phyloP scores from a whole-genome alignment of 2,888 invertebrate genomes.

The Sarcophaga variegata region DNA sequence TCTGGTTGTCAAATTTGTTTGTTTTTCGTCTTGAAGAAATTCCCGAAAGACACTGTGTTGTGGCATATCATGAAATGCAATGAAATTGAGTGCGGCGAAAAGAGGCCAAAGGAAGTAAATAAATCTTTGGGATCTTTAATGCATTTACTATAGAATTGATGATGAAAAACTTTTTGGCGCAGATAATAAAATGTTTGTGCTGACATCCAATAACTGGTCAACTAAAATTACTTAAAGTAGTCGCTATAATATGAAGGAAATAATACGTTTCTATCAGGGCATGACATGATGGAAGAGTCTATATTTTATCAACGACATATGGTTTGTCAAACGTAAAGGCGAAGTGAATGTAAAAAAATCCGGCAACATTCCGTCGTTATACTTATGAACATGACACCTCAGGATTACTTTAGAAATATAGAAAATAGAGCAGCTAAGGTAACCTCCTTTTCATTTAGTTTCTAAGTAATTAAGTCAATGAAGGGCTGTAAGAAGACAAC shows the following conservation, averaged over 20 bases:
- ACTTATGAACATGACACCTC: too few species aligned
- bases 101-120: too few species aligned
- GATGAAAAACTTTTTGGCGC: constrained; percentile 25
- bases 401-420: too few species aligned
- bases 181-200: constrained; percentile 42
- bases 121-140: constrained; percentile 16
- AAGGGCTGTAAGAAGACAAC: too few species aligned
- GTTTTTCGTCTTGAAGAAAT: constrained; percentile 22
- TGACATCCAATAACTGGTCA: constrained; percentile 57
- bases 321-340: too few species aligned
- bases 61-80: background rate
- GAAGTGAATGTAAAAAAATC: too few species aligned
- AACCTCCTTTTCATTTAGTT: too few species aligned
- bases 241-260: too few species aligned
- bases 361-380: too few species aligned
- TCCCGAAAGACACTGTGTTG: constrained; percentile 12
- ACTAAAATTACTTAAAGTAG: background rate
- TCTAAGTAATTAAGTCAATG: too few species aligned
- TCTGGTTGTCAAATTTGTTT: constrained; percentile 56
- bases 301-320: background rate
- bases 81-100: background rate
- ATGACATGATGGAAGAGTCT: background rate
- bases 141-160: constrained; percentile 47
- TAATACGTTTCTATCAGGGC: too few species aligned
- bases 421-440: too few species aligned